A percentile compares a stretch with the other conserved stretches of the same genome.
Evolutionary conservation across 2,888 invertebrate genomes (phyloP).

Genomic region (Pristionchus exspectatus): DNA sequence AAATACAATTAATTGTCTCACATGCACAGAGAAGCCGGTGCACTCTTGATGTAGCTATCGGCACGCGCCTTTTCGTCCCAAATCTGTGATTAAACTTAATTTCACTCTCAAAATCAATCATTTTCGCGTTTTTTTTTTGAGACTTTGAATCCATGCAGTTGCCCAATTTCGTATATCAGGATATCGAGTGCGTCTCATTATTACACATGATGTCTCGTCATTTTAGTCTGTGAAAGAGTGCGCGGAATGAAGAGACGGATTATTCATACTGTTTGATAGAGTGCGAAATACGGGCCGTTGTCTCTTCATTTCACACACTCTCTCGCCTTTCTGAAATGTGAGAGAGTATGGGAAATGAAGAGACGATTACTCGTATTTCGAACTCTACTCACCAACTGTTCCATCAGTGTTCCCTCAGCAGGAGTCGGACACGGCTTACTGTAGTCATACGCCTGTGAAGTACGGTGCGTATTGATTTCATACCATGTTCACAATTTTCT

Average conservation of each 20-base stretch:
- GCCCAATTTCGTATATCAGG: too few species aligned
- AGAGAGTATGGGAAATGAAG: too few species aligned
- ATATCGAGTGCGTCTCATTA: background rate
- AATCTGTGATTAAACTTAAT: conserved; percentile 18
- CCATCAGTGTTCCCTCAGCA: background rate
- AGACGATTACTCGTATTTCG: too few species aligned
- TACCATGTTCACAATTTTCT: background rate
- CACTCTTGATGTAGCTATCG: conserved; percentile 61
- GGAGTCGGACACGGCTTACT: background rate
- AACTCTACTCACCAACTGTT: conserved; percentile 32
- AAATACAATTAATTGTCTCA: background rate
- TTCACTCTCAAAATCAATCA: too few species aligned
- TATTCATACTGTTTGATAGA: background rate
- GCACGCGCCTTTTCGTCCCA: conserved; percentile 66
- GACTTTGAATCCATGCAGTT: too few species aligned
- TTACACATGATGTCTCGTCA: background rate
- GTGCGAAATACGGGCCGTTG: too few species aligned
- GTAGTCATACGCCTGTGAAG: conserved; percentile 15
- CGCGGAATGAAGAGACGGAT: too few species aligned
- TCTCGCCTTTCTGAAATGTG: too few species aligned
- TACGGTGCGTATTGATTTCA: background rate
- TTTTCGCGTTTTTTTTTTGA: too few species aligned
- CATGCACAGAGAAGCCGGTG: conserved; percentile 51
- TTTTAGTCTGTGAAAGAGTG: background rate
- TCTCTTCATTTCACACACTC: too few species aligned